A percentile compares a stretch with the other conserved stretches of the same genome.
Evolutionary conservation across 2,797 vertebrate species (phyloP).

Genomic region (Danionella dracula): DNA sequence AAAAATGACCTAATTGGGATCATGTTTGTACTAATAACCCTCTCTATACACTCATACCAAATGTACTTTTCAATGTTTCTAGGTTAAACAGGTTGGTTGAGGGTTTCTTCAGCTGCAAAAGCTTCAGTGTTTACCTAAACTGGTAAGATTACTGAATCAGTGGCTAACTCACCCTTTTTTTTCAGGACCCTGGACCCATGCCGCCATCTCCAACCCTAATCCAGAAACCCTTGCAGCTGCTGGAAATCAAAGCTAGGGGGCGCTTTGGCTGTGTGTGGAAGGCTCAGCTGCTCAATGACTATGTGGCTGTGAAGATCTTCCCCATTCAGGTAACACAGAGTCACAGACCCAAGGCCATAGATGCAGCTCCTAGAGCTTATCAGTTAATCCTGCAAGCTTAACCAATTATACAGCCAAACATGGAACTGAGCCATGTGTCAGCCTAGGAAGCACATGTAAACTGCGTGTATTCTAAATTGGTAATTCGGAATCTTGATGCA

Average conservation of each 20-base stretch:
- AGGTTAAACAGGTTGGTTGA: too few relatives aligned
- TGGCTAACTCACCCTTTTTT: not conserved
- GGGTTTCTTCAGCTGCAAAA: too few relatives aligned
- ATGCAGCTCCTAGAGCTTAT: slow-evolving; percentile 22
- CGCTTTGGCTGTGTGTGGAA: slow-evolving; percentile 93
- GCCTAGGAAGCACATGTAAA: not conserved
- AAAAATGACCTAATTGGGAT: not conserved
- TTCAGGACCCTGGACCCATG: slow-evolving; percentile 84
- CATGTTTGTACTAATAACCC: not conserved
- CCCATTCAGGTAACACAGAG: slow-evolving; percentile 76
- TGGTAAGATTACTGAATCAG: too few relatives aligned
- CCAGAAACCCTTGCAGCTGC: slow-evolving; percentile 84
- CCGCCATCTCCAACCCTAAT: slow-evolving; percentile 84
- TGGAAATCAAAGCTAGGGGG: slow-evolving; percentile 89
- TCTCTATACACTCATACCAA: too few relatives aligned
- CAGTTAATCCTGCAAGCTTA: slow-evolving; percentile 28
- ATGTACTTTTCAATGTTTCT: too few relatives aligned
- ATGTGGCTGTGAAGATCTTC: slow-evolving; percentile 92
- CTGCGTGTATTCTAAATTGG: not conserved
- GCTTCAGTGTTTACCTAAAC: too few relatives aligned
- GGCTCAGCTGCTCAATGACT: slow-evolving; percentile 84
- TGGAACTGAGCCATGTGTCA: slow-evolving; percentile 10
- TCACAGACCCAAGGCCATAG: not conserved
- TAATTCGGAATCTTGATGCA: too few relatives aligned
- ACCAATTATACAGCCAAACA: slow-evolving; percentile 1